phyloP scores from a whole-genome alignment of 2,888 invertebrate species.

The Cataglyphis rosenhaueri region DNA sequence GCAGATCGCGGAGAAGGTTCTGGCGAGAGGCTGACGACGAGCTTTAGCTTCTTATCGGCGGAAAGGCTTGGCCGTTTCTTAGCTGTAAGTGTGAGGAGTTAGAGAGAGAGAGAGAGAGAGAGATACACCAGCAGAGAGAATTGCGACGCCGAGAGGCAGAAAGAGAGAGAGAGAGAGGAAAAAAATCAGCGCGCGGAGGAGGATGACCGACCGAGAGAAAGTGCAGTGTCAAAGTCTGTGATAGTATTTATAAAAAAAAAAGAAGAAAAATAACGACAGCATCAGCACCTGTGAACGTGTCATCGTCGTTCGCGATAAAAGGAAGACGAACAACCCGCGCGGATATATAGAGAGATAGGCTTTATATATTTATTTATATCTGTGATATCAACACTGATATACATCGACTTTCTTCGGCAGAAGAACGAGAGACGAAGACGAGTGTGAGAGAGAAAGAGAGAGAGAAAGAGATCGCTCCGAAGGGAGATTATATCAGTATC shows the following conservation, averaged over 20 bases:
- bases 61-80: slow-evolving; percentile 39
- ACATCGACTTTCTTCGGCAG: slow-evolving; percentile 73
- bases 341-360: slow-evolving; percentile 77
- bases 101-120: slow-evolving; percentile 15
- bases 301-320: slow-evolving; percentile 41
- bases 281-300: slow-evolving; percentile 57
- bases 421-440: slow-evolving; percentile 12
- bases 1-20: slow-evolving; percentile 40
- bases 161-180: slow-evolving; percentile 25
- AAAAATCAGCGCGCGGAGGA: slow-evolving; percentile 43
- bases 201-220: slow-evolving; percentile 57
- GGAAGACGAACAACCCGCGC: slow-evolving; percentile 35
- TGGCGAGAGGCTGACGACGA: slow-evolving; percentile 50
- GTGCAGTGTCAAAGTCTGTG: slow-evolving; percentile 83
- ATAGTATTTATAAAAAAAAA: slow-evolving; percentile 83
- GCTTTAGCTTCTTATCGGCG: slow-evolving; percentile 40
- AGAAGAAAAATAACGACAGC: slow-evolving; percentile 71
- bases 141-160: slow-evolving; percentile 20
- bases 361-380: slow-evolving; percentile 85
- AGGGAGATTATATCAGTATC: slow-evolving; percentile 78
- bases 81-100: slow-evolving; percentile 5
- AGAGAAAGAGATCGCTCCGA: slow-evolving; percentile 33
- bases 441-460: slow-evolving; percentile 5
- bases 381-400: slow-evolving; percentile 84
- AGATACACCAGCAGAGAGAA: slow-evolving; percentile 21